Base-by-base conservation (phyloP, 2,113 vertebrate genomes). In the Orycteropus afer region DNA sequence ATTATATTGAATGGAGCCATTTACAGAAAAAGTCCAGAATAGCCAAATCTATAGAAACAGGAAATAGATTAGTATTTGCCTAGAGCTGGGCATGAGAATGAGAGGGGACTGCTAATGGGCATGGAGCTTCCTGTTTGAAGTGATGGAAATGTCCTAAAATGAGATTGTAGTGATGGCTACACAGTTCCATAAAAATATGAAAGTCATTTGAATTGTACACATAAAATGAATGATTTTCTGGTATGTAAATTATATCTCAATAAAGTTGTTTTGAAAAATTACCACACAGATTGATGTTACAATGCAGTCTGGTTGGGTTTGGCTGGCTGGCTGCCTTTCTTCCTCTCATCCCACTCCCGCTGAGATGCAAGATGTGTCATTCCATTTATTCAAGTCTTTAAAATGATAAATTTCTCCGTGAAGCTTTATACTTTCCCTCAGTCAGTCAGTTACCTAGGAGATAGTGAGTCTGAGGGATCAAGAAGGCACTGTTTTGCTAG, bases 381-480 rank as follows among this genome's bases (percentile, higher is more conserved):
- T 95, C 74, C 45, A 61, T 91, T 95, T 96, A 95, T 82, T 93
- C 91, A 71, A 87, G 65, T 86, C 73, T 95, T 97, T 95, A 95
- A 96, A 96, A 90, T 96, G 87, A 94, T 90, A 86, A 93, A 95
- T 96, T 96, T 96, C 95, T 97, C 94, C 51, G 92, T 49, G 89
- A 95, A 90, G 92, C 96, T 92, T 95, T 96, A 94, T 97, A 51
- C 95, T 95, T 96, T 97, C 94, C 93, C 90, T 96, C 81, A 97
- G 95, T 96, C 88, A 97, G 92, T 97, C 96, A 97, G 97, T 97
- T 97, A 96, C 96, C 97, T 97, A 96, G 96, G 96, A 95, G 95
- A 97, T 95, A 88, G 93, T 45, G 90, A 96, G 77, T 97, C 92
- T 86, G 78, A 95, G 78, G 57, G 90, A 97, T 97, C 90, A 94